Percentiles rank a stretch among this genome's conserved stretches.
Evolutionary conservation across 2,888 invertebrate species (phyloP).

Genomic region (Heliothis peltigera): DNA sequence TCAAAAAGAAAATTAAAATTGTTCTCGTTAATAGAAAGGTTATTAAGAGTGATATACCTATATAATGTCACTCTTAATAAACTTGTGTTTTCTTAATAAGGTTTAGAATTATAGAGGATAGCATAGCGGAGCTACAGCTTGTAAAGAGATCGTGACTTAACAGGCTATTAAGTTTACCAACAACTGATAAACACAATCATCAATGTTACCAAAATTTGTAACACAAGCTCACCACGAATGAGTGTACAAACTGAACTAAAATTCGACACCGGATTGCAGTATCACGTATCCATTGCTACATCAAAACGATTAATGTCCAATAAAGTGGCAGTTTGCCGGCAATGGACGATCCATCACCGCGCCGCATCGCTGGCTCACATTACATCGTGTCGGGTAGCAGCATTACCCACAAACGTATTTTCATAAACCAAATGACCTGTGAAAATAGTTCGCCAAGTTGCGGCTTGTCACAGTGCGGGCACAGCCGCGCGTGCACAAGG

Average conservation of each 20-base stretch:
- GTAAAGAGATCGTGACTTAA: too few relatives aligned
- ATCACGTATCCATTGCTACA: conserved; percentile 59
- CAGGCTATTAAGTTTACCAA: too few relatives aligned
- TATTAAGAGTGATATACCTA: too few relatives aligned
- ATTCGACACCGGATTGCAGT: conserved; percentile 39
- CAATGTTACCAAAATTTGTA: too few relatives aligned
- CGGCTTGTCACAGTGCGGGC: conserved; percentile 2
- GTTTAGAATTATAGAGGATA: too few relatives aligned
- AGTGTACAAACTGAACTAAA: conserved; percentile 35
- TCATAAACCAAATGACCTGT: conserved; percentile 45
- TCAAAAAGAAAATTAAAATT: background rate
- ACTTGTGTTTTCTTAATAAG: too few relatives aligned
- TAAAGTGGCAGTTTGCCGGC: conserved; percentile 55
- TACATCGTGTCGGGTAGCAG: conserved; percentile 39
- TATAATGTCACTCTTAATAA: too few relatives aligned
- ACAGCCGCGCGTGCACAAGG: background rate
- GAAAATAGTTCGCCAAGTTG: conserved; percentile 32
- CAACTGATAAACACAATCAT: too few relatives aligned
- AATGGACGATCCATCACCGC: conserved; percentile 60
- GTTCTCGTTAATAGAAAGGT: too few relatives aligned
- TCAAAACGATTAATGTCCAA: conserved; percentile 61
- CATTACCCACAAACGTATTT: conserved; percentile 46
- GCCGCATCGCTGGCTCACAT: conserved; percentile 36
- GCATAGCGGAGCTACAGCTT: too few relatives aligned
- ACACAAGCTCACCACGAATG: conserved; percentile 32